A percentile compares a stretch with the other conserved stretches of the same genome.
Conservation (phyloP, 2,797 vertebrate genomes). For the Melanotaenia nigrans region DNA sequence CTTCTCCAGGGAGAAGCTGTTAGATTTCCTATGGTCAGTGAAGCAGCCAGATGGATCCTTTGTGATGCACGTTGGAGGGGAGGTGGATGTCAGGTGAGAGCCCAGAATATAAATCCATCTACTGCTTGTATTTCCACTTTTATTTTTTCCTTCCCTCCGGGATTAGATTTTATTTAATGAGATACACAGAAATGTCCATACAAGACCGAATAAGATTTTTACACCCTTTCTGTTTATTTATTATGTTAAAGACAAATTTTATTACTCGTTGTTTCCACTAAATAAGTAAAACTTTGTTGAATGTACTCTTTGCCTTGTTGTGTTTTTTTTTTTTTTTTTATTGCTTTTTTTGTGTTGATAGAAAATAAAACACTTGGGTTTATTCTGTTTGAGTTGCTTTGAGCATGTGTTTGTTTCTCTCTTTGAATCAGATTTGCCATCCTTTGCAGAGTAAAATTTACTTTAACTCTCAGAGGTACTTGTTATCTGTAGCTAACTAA, state of each 20-base stretch:
- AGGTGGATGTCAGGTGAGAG: conserved; percentile 95
- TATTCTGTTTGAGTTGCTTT: background rate
- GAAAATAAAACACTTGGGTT: conserved; percentile 17
- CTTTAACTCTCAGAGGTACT: conserved; percentile 18
- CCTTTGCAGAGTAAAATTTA: conserved; percentile 27
- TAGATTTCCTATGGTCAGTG: conserved; percentile 90
- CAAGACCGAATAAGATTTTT: background rate
- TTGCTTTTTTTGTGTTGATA: conserved; percentile 13
- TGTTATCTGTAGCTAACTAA: conserved; percentile 13
- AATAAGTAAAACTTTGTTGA: background rate
- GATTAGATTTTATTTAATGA: background rate
- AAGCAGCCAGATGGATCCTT: conserved; percentile 96
- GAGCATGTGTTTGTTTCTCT: background rate
- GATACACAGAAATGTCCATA: background rate
- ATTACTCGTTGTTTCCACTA: background rate
- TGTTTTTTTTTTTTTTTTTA: conserved; percentile 1
- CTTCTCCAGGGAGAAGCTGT: conserved; percentile 89
- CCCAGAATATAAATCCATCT: conserved; percentile 1
- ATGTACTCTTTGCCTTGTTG: background rate
- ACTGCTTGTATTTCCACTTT: background rate
- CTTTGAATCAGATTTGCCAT: conserved; percentile 11
- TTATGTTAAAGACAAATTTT: background rate
- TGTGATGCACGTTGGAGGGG: conserved; percentile 95
- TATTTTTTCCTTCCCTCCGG: no score
- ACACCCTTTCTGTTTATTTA: background rate